Base-by-base conservation (phyloP, 2,888 invertebrate species). In the Lutraria lutraria region DNA sequence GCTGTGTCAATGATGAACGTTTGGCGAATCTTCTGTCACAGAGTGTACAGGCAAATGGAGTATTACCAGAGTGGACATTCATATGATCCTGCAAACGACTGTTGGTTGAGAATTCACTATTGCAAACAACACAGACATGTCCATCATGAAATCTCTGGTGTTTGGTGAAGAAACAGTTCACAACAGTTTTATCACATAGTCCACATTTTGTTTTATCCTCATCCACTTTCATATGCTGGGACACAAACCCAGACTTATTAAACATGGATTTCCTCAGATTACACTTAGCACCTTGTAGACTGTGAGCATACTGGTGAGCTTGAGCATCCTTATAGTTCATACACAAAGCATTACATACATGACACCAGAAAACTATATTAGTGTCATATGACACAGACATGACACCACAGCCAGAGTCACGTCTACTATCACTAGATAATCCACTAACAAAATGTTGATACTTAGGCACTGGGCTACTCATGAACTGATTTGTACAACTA, bases 101-200 rank as follows among this genome's bases (percentile, higher is more conserved):
- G 85, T 91, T 92, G 34, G 88, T 90, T 21, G 89, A 86, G 72
- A 92, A 92, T 81, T 92, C 92, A n/a, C 88, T 83, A 13, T 86
- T 68, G 80, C 92, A 91, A 0, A 90, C 83, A 12, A 80, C 54
- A 83, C 92, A 92, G 54, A 90, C 54, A 90, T 91, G 90, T 79
- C 91, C 92, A 81, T 91, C 88, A 80, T 92, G 92, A 15, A 91
- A 89, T 54, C 86, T 84, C 68, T 90, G 89, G 34, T 92, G 92
- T 83, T 91, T 92, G 0, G 82, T 92, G 83, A 92, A 92, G 88
- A 90, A 92, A 81, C 91, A 92, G 12, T 81, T 82, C 4, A 89
- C 88, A n/a, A 91, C 91, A 15, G 89, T 79, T 56, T 90, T 92
- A 81, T 91, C 84, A 83, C 92, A 92, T 0, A 91, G 87, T 72